Evolutionary conservation across 2,888 invertebrate genomes (phyloP), one percentile per base, ranked within the genome.

Genomic region (Cantharis rufa): DNA sequence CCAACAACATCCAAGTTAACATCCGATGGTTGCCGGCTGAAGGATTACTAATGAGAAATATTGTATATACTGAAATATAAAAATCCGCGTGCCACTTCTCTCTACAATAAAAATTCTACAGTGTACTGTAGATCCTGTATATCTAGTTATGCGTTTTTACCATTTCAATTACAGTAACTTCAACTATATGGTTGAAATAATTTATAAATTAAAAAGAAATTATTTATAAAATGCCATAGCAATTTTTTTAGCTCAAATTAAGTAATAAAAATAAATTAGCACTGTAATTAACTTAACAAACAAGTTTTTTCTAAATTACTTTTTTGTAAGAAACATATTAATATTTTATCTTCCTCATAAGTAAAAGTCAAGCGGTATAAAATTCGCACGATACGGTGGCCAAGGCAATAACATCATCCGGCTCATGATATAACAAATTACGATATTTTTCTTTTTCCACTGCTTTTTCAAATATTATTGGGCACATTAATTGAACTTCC

Each of bases 391-490:
- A 66, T 21, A 18, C 64, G 64, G 64, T 66, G 64, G 64, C 64
- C 64, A 66, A 21, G 64, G 64, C 64, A 66, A 66, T 66, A 66
- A 66, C 64, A 66, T 66, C 64, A 66, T 66, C 64, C 64, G 18
- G 64, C 64, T 66, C 64, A 66, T 66, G 64, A 66, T 66, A 66
- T 66, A 66, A 66, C 64, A 66, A 66, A 66, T 66, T 66, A 66
- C 64, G 64, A 66, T 66, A 66, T 66, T 66, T 66, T 66, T 66
- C 64, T 21, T 66, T 64, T 64, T 7, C 64, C 64, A 64, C 18
- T 64, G 21, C 64, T 18, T 64, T 24, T 66, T 66, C 64, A 66
- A 66, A 66, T 66, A 66, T 66, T 66, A 66, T 66, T 66, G 64
- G 64, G 64, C 64, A 66, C 64, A 66, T 66, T 66, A 66, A 66